Percentiles rank a stretch among this genome's conserved stretches.
Evolutionary conservation across 2,797 vertebrate genomes (phyloP).

Genomic region (Nasua narica): DNA sequence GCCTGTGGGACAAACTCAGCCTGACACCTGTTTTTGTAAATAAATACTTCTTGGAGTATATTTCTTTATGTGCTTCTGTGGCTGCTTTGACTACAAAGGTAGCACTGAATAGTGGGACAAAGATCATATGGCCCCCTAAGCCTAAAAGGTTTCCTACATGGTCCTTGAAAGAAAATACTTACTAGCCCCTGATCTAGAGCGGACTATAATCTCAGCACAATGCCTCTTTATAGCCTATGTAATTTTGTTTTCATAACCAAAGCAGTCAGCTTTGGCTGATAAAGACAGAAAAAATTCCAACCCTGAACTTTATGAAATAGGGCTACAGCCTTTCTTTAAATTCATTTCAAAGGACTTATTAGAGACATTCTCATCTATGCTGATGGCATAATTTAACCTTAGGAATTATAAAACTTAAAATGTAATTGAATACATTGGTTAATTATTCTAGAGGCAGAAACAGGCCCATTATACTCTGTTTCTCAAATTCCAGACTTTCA

Average conservation of each 20-base stretch:
- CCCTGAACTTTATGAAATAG: background rate
- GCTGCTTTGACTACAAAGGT: background rate
- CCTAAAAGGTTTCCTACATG: background rate
- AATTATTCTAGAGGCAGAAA: background rate
- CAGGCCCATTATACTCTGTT: background rate
- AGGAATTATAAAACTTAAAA: background rate
- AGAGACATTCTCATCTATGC: background rate
- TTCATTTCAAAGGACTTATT: background rate
- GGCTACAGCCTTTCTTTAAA: background rate
- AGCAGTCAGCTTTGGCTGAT: background rate
- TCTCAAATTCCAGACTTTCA: conserved; percentile 27
- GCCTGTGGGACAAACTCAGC: background rate
- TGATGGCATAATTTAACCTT: background rate
- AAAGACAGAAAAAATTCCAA: background rate
- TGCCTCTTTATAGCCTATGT: background rate
- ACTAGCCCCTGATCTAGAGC: background rate
- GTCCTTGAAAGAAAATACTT: background rate
- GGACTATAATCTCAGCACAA: background rate
- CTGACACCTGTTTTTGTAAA: background rate
- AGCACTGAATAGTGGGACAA: background rate
- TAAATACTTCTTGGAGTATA: background rate
- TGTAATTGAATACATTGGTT: background rate
- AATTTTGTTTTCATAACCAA: background rate
- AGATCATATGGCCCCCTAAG: background rate
- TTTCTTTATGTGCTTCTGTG: background rate